phyloP scores from a whole-genome alignment of 1,140 invertebrate genomes.

The Drosophila kohkoa region DNA sequence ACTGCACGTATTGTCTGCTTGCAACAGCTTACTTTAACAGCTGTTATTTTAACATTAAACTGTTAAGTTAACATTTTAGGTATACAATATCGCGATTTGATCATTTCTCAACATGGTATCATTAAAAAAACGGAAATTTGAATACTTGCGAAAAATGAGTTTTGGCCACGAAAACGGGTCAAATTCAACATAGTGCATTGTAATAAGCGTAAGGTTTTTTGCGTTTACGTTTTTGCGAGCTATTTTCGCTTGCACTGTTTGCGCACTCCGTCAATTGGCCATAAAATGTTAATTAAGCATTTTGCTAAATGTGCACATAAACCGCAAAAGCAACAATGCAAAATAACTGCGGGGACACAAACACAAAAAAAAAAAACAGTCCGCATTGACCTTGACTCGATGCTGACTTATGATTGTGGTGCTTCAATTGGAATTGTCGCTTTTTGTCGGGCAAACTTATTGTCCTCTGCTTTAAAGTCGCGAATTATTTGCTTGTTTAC shows the following conservation, averaged over 20 bases:
- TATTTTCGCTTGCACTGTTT: constrained; percentile 18
- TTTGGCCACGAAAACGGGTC: no score
- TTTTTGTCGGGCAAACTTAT: neutral
- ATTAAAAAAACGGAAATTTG: no score
- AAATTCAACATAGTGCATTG: no score
- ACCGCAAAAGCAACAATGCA: neutral
- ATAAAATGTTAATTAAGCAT: constrained; percentile 54
- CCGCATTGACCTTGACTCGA: constrained; percentile 41
- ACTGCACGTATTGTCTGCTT: no score
- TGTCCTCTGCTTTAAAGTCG: neutral
- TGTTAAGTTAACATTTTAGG: no score
- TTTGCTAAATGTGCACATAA: constrained; percentile 4
- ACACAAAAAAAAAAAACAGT: constrained; percentile 4
- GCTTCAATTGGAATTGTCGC: neutral
- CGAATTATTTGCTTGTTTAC: neutral
- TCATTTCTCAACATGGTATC: no score
- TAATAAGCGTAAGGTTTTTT: constrained; percentile 54
- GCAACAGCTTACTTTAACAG: no score
- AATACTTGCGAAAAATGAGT: no score
- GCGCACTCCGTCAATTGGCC: constrained; percentile 31
- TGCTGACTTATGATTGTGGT: constrained; percentile 8
- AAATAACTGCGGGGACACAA: neutral
- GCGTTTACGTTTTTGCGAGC: constrained; percentile 44
- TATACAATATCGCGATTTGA: no score
- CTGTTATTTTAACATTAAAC: no score